Evolutionary conservation across 92 coral and sea anemone genomes (phyloP), one percentile per base, ranked within the genome.

Genomic region (Palythoa heliodiscus): DNA sequence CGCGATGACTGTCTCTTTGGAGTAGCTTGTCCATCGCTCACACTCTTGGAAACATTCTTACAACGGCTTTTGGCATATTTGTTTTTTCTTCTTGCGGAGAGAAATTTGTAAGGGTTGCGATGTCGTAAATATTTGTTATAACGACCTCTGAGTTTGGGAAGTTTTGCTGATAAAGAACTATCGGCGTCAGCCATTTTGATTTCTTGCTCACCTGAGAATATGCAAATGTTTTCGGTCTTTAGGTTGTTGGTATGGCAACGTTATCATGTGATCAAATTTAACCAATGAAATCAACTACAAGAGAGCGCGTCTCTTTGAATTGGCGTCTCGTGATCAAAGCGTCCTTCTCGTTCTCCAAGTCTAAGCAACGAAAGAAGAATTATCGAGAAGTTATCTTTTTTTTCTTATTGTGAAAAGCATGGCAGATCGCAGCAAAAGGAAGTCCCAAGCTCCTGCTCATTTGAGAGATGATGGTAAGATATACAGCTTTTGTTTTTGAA

Each of bases 391-490:
- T 43, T 43, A 43, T 43, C 48, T 43, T 3, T 43, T 43, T 43
- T 0, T 43, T 43, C 7, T 43, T 4, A 43, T 43, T n/a, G n/a
- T n/a, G n/a, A n/a, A 43, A 43, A 7, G 7, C 48, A 43, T 43
- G 48, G 48, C 48, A 43, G 77, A 73, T n/a, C 52, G 77, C 3
- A 73, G 58, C 35, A 73, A 73, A 17, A 40, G 57, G 47, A 73
- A 15, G 16, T 43, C 77, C 23, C 55, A 73, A 73, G 77, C 20
- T 48, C 77, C 77, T 43, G 57, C 77, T 13, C 77, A 73, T 43
- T 54, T 73, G 11, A 73, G 77, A 73, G 77, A 73, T 43, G 77
- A 73, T n/a, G 77, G 55, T 73, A 73, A 73, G 77, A 3, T 11
- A 43, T 48, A 19, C 4, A 29, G 13, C 39, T 23, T 23, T 19